A percentile compares a stretch with the other conserved stretches of the same genome.
phyloP scores from a whole-genome alignment of 1,140 invertebrate species.

The Drosophila pruinosa region DNA sequence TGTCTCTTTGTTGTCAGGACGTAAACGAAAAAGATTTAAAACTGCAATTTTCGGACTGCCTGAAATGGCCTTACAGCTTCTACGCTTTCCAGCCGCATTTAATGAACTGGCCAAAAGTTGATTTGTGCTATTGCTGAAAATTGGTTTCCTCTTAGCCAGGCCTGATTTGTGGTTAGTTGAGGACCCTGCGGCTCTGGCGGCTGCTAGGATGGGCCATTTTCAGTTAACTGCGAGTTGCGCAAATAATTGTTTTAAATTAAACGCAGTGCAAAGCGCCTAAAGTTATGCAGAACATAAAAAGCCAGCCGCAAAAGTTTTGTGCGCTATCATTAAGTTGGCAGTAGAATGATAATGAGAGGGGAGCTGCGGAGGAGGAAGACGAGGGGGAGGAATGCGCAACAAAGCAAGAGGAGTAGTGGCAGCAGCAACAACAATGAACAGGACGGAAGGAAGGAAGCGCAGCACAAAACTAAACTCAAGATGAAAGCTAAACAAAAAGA shows the following conservation, averaged over 20 bases:
- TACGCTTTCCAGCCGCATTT: background rate
- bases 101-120: background rate
- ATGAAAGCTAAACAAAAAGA: conserved; percentile 74
- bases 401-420: conserved; percentile 27
- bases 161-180: conserved; percentile 16
- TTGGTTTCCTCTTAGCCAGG: background rate
- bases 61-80: conserved; percentile 8
- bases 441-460: conserved; percentile 43
- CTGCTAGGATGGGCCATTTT: background rate
- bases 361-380: background rate
- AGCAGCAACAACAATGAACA: conserved; percentile 15
- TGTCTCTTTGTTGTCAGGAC: background rate
- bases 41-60: conserved; percentile 39
- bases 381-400: conserved; percentile 29
- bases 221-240: background rate
- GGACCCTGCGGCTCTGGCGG: background rate
- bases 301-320: conserved; percentile 47
- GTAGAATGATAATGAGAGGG: conserved; percentile 32
- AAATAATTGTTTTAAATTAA: conserved; percentile 81
- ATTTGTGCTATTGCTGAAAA: background rate
- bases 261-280: conserved; percentile 68
- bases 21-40: conserved; percentile 41
- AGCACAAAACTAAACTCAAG: conserved; percentile 74
- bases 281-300: conserved; percentile 66
- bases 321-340: conserved; percentile 51